Base-by-base conservation (phyloP, 2,113 vertebrate genomes). In the Pseudorasbora parva region DNA sequence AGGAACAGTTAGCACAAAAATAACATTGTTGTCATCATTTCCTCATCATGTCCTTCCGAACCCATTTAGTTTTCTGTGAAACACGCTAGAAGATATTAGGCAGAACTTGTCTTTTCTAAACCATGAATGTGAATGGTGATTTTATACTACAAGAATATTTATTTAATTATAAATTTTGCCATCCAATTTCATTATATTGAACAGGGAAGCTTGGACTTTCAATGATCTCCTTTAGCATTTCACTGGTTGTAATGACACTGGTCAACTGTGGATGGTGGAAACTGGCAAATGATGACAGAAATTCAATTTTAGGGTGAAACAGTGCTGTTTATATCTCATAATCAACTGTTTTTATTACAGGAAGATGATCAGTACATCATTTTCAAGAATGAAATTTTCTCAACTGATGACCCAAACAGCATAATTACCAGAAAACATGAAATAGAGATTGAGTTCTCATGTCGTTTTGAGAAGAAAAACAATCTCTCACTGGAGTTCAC, bases 341-440 rank as follows among this genome's bases (percentile, higher is more conserved):
- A 33, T 68, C 9, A 8, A 68, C 37, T 71, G 30, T 33, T 37
- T 17, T 15, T 33, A 73, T 30, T 45, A 1, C 89, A 94, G 93
- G 93, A 94, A 66, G 91, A 92, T 10, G 86, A 87, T 0, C 73
- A 90, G 0, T 73, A 90, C 60, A 88, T 94, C 0, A 85, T 89
- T 4, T 94, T 94, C 86, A 93, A 89, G 81, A 95, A 95, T 60
- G 90, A 92, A 84, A 90, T 93, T 47, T 89, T 87, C 37, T 84
- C 91, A 0, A 66, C 88, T 0, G 91, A 93, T 19, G 56, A 86
- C n/a, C 0, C 0, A 0, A 4, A 0, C 0, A 21, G 71, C 10
- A 14, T 93, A 41, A 93, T 94, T 84, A 93, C 92, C 84, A 91
- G 93, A 81, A 89, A 88, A 30, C 86, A 93, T 23, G 86, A 86